Base-by-base conservation (phyloP, 2,113 vertebrate genomes). In the Phocoena sinus region DNA sequence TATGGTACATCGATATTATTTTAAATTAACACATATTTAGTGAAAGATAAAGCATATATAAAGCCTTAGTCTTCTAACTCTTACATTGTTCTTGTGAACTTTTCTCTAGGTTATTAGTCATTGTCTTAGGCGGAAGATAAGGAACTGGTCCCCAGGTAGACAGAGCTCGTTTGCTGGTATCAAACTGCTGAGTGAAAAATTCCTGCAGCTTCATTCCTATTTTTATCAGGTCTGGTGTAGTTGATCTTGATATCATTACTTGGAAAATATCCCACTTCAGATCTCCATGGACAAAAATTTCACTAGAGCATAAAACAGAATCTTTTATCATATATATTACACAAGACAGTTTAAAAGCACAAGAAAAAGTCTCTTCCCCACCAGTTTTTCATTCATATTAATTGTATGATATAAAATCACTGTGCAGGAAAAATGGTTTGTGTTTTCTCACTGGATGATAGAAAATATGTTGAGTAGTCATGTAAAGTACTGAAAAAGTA, bases 191-290 rank as follows among this genome's bases (percentile, higher is more conserved):
- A 68, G 99, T 99, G 97, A 99, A 99, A 98, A 99, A 99, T 98
- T 99, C 99, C 98, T 99, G 99, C 71, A 99, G 99, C 97, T 99
- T 99, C 99, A 99, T 99, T 98, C 99, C 99, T 89, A 99, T 99
- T 99, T 99, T 99, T 98, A 99, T 99, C 94, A 99, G 99, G 98
- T 99, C 99, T 77, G 99, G 99, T 0, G 99, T 99, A 68, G 99
- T 99, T 1, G 99, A 99, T 98, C 99, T 99, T 65, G 99, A 99
- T 98, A 99, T 99, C 98, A 99, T 99, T 95, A 99, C 99, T 99
- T 99, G 99, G 98, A 99, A 99, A 97, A 99, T 99, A 98, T 99
- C 99, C 99, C 99, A 99, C 98, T 99, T 99, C 98, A 99, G 97
- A 98, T 99, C 99, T 87, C 99, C 99, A 83, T 99, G 99, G 98